These are phyloP conservation scores for Stictocephala bisonia DNA, from an alignment of 2,888 invertebrate genomes.

Conservation along the genomic window DNA sequence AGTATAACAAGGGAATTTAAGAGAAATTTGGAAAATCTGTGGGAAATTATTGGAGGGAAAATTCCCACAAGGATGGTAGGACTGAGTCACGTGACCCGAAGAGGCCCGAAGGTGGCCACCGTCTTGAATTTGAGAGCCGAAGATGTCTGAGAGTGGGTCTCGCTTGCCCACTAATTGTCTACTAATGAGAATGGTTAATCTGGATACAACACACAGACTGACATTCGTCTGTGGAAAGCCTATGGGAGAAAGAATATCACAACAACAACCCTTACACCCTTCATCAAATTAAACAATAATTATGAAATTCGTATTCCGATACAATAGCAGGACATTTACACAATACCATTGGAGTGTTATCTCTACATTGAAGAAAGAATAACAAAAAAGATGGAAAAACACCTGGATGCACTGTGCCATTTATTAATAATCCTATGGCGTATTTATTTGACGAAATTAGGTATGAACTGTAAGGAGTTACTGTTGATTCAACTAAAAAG, in stretches of 20 bases:
- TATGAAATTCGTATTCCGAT: constrained; percentile 61
- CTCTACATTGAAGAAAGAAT: constrained; percentile 46
- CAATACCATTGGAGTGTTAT: constrained; percentile 59
- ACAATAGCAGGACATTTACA: constrained; percentile 59
- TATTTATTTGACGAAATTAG: constrained; percentile 44
- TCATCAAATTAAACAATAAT: constrained; percentile 58
- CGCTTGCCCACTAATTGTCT: too few relatives aligned
- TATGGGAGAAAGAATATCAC: constrained; percentile 48
- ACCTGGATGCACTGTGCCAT: background rate
- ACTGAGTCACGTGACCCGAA: too few relatives aligned
- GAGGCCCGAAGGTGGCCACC: too few relatives aligned
- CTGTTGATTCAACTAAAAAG: too few relatives aligned
- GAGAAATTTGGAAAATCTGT: too few relatives aligned
- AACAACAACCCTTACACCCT: constrained; percentile 59
- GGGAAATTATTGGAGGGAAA: too few relatives aligned
- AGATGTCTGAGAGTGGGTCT: too few relatives aligned
- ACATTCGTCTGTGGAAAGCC: constrained; percentile 40
- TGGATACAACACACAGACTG: constrained; percentile 14
- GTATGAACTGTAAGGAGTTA: too few relatives aligned
- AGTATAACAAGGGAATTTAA: too few relatives aligned
- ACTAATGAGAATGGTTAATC: constrained; percentile 2
- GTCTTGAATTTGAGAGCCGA: too few relatives aligned
- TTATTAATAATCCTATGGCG: constrained; percentile 38
- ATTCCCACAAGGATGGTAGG: too few relatives aligned
- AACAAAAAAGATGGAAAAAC: constrained; percentile 20